These are phyloP conservation scores for Echinometra lucunter DNA, from an alignment of 53 echinoderm and acorn worm species.

Conservation along the genomic window DNA sequence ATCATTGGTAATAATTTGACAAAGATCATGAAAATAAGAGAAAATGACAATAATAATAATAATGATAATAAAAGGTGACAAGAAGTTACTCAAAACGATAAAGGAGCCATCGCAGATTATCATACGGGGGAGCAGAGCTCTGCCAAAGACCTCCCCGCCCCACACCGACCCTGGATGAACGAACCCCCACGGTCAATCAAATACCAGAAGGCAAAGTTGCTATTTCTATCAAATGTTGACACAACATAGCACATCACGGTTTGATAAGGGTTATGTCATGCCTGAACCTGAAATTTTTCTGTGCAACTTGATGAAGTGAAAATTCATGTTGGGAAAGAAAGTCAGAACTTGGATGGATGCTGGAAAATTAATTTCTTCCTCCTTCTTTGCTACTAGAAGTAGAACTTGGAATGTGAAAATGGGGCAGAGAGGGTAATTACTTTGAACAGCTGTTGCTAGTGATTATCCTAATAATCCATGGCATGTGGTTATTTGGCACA, in stretches of 20 bases:
- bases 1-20: too few relatives aligned
- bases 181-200: too few relatives aligned
- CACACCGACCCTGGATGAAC: too few relatives aligned
- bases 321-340: background rate
- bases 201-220: background rate
- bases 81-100: too few relatives aligned
- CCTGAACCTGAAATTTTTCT: background rate
- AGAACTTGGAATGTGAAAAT: background rate
- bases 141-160: too few relatives aligned
- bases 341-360: background rate
- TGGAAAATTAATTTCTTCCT: slow-evolving; percentile 30
- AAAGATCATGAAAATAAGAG: too few relatives aligned
- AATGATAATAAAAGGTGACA: too few relatives aligned
- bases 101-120: too few relatives aligned
- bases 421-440: background rate
- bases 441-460: background rate
- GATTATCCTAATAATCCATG: background rate
- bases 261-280: background rate
- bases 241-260: background rate
- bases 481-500: background rate
- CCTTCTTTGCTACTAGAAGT: background rate
- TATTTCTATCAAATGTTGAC: background rate
- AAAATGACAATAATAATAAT: too few relatives aligned
- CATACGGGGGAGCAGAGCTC: too few relatives aligned
- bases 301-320: background rate